Evolutionary conservation across 2,797 vertebrate species (phyloP).

Genomic region (Sebastes diploproa): DNA sequence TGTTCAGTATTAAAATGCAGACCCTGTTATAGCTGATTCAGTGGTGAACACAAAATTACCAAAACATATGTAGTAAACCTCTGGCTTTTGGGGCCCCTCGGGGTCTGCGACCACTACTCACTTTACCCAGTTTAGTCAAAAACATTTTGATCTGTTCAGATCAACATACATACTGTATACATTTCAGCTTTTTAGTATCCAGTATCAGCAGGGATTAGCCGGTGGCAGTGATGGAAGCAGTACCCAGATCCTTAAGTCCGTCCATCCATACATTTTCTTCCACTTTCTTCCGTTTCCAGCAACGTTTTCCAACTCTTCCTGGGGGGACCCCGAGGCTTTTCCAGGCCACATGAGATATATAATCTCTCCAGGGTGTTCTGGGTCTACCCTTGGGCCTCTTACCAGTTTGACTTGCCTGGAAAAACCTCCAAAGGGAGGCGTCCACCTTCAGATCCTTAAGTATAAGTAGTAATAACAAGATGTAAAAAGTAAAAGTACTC

Average conservation of each 20-base stretch:
- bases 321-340: too few species aligned
- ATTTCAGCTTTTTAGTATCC: background rate
- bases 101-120: accelerated
- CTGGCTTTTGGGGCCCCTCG: accelerated
- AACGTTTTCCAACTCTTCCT: too few species aligned
- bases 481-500: background rate
- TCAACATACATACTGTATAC: background rate
- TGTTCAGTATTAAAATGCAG: background rate
- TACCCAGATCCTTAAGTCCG: accelerated
- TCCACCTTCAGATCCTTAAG: background rate
- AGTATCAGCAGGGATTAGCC: background rate
- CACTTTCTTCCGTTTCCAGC: too few species aligned
- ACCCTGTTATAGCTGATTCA: background rate
- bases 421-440: too few species aligned
- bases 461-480: background rate
- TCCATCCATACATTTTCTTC: too few species aligned
- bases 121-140: background rate
- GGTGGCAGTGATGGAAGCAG: background rate
- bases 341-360: too few species aligned
- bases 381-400: too few species aligned
- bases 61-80: background rate
- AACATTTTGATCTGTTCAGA: background rate
- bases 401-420: too few species aligned
- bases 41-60: too few species aligned
- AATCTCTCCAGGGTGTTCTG: too few species aligned